These are phyloP conservation scores for Eonycteris spelaea DNA, from an alignment of 2,113 vertebrate genomes.

Conservation along the genomic window DNA sequence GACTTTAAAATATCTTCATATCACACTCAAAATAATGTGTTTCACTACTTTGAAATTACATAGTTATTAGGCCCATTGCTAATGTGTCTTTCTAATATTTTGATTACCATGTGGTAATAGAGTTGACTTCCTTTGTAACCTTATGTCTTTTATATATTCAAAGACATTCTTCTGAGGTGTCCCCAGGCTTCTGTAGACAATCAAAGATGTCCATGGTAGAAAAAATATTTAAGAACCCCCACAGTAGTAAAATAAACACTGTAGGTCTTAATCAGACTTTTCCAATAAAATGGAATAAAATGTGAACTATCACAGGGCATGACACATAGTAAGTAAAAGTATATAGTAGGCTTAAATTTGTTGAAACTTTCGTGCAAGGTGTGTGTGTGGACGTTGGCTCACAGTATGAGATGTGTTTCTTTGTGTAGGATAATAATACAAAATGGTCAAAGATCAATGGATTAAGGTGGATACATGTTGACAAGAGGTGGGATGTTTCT, in stretches of 20 bases:
- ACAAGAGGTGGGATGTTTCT: background rate
- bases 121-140: background rate
- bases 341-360: background rate
- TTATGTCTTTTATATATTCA: background rate
- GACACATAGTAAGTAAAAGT: background rate
- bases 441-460: background rate
- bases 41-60: background rate
- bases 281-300: background rate
- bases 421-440: background rate
- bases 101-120: background rate
- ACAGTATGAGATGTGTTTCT: background rate
- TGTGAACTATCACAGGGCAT: rapidly evolving
- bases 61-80: background rate
- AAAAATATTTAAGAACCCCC: background rate
- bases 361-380: background rate
- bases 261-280: background rate
- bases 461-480: background rate
- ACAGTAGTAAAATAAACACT: background rate
- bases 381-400: background rate
- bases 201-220: background rate
- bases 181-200: background rate
- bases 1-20: background rate
- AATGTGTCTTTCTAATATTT: background rate
- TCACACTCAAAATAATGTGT: background rate
- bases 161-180: background rate